Evolutionary conservation across 1,140 invertebrate species (phyloP).

Genomic region (Hormaphis cornu): DNA sequence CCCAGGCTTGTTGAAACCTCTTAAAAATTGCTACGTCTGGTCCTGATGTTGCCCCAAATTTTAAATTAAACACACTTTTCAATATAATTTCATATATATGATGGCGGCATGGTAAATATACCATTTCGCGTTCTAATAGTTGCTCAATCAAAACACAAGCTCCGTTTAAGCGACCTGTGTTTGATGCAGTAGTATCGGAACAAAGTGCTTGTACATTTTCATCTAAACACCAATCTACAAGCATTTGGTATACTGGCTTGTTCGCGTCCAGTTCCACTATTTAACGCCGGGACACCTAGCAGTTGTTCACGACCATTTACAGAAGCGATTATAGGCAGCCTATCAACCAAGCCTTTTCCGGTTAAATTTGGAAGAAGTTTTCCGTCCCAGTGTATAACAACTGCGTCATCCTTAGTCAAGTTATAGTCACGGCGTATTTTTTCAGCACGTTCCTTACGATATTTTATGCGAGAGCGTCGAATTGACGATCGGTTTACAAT

Average conservation of each 20-base stretch:
- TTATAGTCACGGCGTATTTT: constrained; percentile 34
- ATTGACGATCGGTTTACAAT: constrained; percentile 35
- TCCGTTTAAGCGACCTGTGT: constrained; percentile 29
- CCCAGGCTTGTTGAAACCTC: constrained; percentile 29
- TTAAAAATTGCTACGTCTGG: constrained; percentile 14
- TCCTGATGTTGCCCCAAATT: constrained; percentile 17
- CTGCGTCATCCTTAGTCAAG: constrained; percentile 14
- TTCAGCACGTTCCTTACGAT: constrained; percentile 11
- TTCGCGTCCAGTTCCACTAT: background rate
- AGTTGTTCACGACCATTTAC: background rate
- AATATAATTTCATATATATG: constrained; percentile 27
- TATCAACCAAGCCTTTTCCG: background rate
- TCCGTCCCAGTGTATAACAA: constrained; percentile 11
- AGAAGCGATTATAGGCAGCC: background rate
- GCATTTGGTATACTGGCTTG: background rate
- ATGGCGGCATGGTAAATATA: constrained; percentile 33
- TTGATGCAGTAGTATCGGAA: constrained; percentile 34
- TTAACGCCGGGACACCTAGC: background rate
- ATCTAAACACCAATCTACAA: constrained; percentile 28
- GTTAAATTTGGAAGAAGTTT: constrained; percentile 31
- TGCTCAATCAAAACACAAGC: constrained; percentile 30
- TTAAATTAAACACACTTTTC: constrained; percentile 15
- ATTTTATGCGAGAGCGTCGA: constrained; percentile 30
- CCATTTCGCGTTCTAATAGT: constrained; percentile 14
- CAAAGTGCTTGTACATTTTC: constrained; percentile 25